A percentile compares a stretch with the other conserved stretches of the same genome.
These are phyloP conservation scores for Ailuropoda melanoleuca DNA, from an alignment of 2,113 vertebrate genomes.

Conservation along the genomic window DNA sequence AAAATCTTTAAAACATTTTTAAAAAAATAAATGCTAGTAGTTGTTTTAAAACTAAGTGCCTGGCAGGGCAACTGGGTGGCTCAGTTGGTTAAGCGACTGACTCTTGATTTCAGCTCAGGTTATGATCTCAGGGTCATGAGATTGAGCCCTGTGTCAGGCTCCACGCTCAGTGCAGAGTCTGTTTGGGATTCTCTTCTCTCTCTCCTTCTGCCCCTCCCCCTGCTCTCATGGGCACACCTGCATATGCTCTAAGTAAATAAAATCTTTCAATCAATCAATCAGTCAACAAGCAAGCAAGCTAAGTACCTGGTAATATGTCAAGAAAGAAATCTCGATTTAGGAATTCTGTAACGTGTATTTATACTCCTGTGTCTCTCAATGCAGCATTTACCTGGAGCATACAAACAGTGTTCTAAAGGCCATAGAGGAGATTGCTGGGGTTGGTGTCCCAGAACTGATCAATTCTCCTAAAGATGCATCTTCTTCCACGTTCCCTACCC, in stretches of 20 bases:
- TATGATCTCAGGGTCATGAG: not conserved
- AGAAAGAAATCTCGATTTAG: not conserved
- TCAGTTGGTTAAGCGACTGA: not conserved
- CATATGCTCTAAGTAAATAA: not conserved
- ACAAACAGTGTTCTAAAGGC: conserved; percentile 91
- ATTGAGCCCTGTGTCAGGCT: not conserved
- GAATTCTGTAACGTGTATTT: not conserved
- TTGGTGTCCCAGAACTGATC: conserved; percentile 91
- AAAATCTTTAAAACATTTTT: not conserved
- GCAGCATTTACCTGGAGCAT: conserved; percentile 93
- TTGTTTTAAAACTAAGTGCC: not conserved
- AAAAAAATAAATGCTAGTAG: not conserved
- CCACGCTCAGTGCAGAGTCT: not conserved
- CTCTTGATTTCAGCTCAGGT: not conserved
- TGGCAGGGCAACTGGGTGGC: not conserved
- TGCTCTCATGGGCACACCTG: not conserved
- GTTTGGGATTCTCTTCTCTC: not conserved
- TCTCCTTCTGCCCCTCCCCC: not conserved
- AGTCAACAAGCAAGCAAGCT: not conserved
- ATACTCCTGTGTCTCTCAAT: not conserved
- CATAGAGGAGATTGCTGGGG: conserved; percentile 93
- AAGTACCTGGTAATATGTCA: not conserved
- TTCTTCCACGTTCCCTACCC: conserved; percentile 92
- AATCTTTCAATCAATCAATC: not conserved
- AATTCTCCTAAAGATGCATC: conserved; percentile 88